Evolutionary conservation across 1,140 invertebrate species (phyloP), one percentile per base, ranked within the genome.

Genomic region (Pseudoatta argentina): DNA sequence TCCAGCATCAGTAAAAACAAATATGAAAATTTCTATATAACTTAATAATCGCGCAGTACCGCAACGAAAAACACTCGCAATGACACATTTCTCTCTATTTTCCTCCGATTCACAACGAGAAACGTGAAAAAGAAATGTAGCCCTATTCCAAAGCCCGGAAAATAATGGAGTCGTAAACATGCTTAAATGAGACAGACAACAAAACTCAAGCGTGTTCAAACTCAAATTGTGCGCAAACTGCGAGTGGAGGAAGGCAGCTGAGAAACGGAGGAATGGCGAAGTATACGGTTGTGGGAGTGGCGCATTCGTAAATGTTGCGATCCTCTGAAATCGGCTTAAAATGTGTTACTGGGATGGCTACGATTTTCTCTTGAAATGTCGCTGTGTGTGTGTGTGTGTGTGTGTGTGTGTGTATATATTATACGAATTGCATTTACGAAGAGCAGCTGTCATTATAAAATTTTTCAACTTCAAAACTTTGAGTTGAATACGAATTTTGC

Each of bases 81-180:
- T 77, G 63, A 79, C 63, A 55, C 30, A 55, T 55, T 69, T 81
- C 21, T 24, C 57, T 16, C 14, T 39, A n/a, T 69, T 55, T 69
- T 27, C 27, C 24, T 34, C 48, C 63, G 63, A 64, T 27, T 44
- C 39, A 39, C 57, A 16, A 73, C 53, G 57, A 44, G 57, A 77
- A 61, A 27, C 16, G 57, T 3, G 21, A 66, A 66, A 66, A 44
- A 51, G 63, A 79, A 34, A 79, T 21, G 27, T 16, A 16, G 76
- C 76, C 76, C 48, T 66, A 66, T 14, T 53, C n/a, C 14, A n/a
- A 14, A 53, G n/a, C 51, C 16, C 14, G 63, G 64, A 69, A 81
- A 81, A 81, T 81, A 81, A 81, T 66, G 77, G 77, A 81, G 48
- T 69, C 64, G 63, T 67, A 55, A 81, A 69, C 77, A 81, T 16